Evolutionary conservation across 2,888 invertebrate genomes (phyloP), one percentile per base, ranked within the genome.

Genomic region (Trichacis sp.): DNA sequence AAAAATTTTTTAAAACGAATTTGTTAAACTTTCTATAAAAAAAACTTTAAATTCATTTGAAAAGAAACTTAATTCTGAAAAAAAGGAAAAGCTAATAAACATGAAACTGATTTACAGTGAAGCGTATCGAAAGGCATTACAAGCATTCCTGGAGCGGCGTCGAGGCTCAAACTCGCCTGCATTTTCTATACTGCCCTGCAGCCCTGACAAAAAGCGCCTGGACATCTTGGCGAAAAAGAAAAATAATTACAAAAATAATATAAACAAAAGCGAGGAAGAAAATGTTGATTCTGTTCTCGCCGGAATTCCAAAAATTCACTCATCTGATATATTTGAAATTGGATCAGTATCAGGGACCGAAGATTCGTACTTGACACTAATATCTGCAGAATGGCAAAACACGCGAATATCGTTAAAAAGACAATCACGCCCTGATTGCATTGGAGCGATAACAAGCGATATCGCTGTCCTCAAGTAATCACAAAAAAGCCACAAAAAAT

Each of bases 351-450:
- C 79, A 1, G 80, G 80, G 0, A 81, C 81, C 1, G 80, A 81
- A 48, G 78, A 79, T 68, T 75, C 76, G 17, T 78, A 77, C 46
- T 64, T 81, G 33, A 79, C 79, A 29, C 46, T 79, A 9, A 72
- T 80, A 19, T 79, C 71, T 48, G 80, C 79, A 4, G 80, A 81
- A 45, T 81, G 80, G 80, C 76, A 79, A 47, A 77, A 73, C 45
- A 80, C 79, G 0, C 73, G 74, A 54, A 73, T 80, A 14, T 72
- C 78, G 0, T 47, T 81, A 2, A 77, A 79, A 33, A 73, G 78
- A 45, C 74, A 77, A 53, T 68, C 75, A 0, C 77, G 78, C 59
- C 71, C 75, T 2, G 73, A 78, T 5, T 80, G 77, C 45, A 69
- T 68, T 24, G 71, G 72, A 24, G 77, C 77, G 9, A 65, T 81